These are phyloP conservation scores for Microctenopoma steveboyesi DNA, from an alignment of 2,797 vertebrate genomes.

Conservation along the genomic window DNA sequence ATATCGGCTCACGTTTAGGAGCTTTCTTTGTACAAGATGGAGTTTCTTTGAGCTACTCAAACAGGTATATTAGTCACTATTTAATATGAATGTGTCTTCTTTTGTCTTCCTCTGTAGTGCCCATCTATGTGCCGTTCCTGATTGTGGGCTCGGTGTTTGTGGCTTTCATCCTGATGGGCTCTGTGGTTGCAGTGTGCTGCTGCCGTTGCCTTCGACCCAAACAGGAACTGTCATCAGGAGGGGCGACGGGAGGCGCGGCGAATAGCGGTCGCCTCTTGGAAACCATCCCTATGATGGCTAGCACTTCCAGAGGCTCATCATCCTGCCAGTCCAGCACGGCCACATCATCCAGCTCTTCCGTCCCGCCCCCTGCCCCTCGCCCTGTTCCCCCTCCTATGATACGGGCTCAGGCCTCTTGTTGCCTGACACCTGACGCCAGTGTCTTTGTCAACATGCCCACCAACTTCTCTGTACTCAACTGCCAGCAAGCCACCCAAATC, in stretches of 20 bases:
- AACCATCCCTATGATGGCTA: conserved; percentile 98
- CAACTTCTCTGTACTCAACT: conserved; percentile 97
- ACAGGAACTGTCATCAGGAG: conserved; percentile 90
- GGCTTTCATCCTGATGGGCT: conserved; percentile 95
- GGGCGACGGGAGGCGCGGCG: conserved; percentile 84
- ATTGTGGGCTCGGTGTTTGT: conserved; percentile 98
- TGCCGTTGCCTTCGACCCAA: conserved; percentile 97
- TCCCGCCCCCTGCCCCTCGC: conserved; percentile 86
- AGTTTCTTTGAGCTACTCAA: conserved; percentile 20
- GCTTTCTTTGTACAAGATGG: conserved; percentile 30
- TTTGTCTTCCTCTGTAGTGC: conserved; percentile 83
- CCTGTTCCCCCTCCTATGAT: conserved; percentile 70
- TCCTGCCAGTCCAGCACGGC: conserved; percentile 97
- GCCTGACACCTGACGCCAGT: conserved; percentile 91
- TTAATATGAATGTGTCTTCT: background rate
- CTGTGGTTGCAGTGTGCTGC: conserved; percentile 94
- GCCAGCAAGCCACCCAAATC: conserved; percentile 97
- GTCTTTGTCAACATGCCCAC: conserved; percentile 98
- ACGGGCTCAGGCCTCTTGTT: conserved; percentile 93
- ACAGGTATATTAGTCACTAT: background rate
- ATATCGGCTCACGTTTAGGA: conserved; percentile 37
- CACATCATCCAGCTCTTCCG: conserved; percentile 95
- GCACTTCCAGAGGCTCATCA: conserved; percentile 92
- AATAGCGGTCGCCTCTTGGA: conserved; percentile 89
- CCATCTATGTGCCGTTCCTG: conserved; percentile 98